A percentile compares a stretch with the other conserved stretches of the same genome.
Conservation (phyloP, 2,113 vertebrate species). For the Hipposideros armiger region DNA sequence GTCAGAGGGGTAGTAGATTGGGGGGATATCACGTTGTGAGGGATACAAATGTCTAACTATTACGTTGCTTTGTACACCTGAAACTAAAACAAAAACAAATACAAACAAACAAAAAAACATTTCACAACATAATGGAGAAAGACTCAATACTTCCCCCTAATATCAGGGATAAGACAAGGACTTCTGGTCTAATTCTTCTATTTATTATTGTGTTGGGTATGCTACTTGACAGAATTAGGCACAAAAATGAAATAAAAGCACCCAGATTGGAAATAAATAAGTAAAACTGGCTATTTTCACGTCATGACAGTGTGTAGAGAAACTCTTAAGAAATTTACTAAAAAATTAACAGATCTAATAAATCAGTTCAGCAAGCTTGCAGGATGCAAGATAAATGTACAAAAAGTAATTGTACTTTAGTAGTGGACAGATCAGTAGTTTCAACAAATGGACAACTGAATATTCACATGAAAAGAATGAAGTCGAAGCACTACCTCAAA, state of each 20-base stretch:
- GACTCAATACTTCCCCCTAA: background rate
- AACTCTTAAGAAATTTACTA: background rate
- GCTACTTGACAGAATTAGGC: background rate
- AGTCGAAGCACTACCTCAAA: background rate
- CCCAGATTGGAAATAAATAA: background rate
- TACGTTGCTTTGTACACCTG: too few species aligned
- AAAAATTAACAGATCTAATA: background rate
- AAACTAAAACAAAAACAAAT: too few species aligned
- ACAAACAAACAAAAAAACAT: too few species aligned
- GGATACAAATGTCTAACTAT: too few species aligned
- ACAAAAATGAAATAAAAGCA: background rate
- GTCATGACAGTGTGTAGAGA: background rate
- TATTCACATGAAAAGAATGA: background rate
- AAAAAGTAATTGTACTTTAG: background rate
- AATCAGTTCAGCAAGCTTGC: background rate
- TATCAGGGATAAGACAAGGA: background rate
- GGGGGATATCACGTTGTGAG: too few species aligned
- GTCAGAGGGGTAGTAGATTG: too few species aligned
- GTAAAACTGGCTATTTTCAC: background rate
- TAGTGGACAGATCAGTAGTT: background rate
- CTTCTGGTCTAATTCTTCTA: background rate
- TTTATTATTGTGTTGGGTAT: background rate
- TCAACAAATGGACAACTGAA: background rate
- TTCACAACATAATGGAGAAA: background rate
- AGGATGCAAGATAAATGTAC: background rate